Evolutionary conservation across 2,113 vertebrate genomes (phyloP), one percentile per base, ranked within the genome.

Genomic region (Alectura lathami): DNA sequence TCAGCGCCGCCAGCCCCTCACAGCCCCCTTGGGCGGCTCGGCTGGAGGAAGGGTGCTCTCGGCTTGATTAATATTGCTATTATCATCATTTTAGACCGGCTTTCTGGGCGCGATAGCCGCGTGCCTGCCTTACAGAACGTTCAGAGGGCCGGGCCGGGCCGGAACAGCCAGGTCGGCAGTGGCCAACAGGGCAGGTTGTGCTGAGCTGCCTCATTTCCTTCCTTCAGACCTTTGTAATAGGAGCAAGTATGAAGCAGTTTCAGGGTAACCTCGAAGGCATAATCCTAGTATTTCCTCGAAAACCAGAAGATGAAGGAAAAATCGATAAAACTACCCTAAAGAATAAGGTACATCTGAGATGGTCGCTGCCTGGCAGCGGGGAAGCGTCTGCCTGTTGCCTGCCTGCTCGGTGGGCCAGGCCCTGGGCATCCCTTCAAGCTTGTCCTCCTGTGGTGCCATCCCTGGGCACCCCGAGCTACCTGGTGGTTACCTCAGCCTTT

Each of bases 231-330:
- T 18, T 2, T 1, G 7, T 17, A 3, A 10, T 6, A 0, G 0
- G 69, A 29, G 0, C 2, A 21, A 0, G 50, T n/a, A 0, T 0
- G 1, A 43, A 1, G 66, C 34, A 0, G 30, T 9, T 1, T 2
- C 22, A 1, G 17, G 2, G 30, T 8, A 2, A 1, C 0, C 4
- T 0, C 1, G 8, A 6, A 13, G 40, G 26, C 17, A 8, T 5
- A 6, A 2, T 2, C 6, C 8, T 8, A 50, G 12, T 36, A 29
- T 47, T 63, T 34, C 47, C 68, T 67, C 51, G 29, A 36, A 34
- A 77, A 17, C 16, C 15, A 6, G 50, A 53, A 86, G 36, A 14
- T 1, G 16, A 36, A 59, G 7, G 5, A 6, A 27, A 34, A 22
- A 30, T 22, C 8, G 8, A 14, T 2, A 32, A 74, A 78, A 10